Evolutionary conservation across 2,888 invertebrate species (phyloP), one percentile per base, ranked within the genome.

Genomic region (Acholoe squamosa): DNA sequence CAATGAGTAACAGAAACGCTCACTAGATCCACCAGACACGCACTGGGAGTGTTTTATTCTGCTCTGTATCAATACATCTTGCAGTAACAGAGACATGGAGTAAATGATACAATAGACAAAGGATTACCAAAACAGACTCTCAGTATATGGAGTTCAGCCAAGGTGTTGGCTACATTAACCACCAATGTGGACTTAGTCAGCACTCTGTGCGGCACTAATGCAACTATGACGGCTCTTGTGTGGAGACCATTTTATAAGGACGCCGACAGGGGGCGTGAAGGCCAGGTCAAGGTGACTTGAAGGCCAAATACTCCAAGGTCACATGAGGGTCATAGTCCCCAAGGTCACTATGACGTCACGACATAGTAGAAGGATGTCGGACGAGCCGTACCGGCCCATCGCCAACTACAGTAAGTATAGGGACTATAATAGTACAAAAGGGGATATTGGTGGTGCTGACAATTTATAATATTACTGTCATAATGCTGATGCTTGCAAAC

Each of bases 361-460:
- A 7, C 43, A 10, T 43, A 5, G 80, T 3, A 80, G 1, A 22
- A 80, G 43, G 43, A 34, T 22, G 34, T 33, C 16, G 0, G 80
- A 80, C 80, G 43, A 80, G 43, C 80, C 80, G 16, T 43, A 80
- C 80, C 33, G 80, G 12, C 34, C 33, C 16, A 80, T 80, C 0
- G 34, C 33, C 33, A 80, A 80, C 25, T 80, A 43, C n/a, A 33
- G 80, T 80, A n/a, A 80, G 80, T 80, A n/a, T n/a, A n/a, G 33
- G 16, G 34, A 33, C n/a, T 14, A 19, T 19, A 12, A n/a, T 19
- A n/a, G n/a, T 54, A n/a, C n/a, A 71, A n/a, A 0, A 28, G 28
- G 71, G 25, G 71, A 25, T 5, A 25, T 22, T 28, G 7, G 25
- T 71, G 14, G 28, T 71, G 67, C n/a, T 67, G 54, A 14, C 10